Percentiles rank a stretch among this genome's conserved stretches.
phyloP scores from a whole-genome alignment of 2,113 vertebrate genomes.

The Erythrolamprus reginae region DNA sequence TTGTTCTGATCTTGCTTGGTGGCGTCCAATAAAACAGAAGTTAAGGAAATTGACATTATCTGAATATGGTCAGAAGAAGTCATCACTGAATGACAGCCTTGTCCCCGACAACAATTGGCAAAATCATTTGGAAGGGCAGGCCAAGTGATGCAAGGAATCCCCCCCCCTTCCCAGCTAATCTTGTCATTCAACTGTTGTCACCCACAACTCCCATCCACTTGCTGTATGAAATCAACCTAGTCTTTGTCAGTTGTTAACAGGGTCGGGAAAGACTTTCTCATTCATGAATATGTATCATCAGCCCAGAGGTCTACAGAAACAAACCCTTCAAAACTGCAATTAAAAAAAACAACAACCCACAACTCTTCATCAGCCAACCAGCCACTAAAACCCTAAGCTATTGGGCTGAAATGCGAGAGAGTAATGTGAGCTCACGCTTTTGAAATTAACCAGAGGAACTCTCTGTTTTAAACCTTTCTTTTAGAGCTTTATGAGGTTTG shows the following conservation, averaged over 20 bases:
- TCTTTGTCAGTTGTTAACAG: conserved; percentile 70
- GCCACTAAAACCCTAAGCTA: conserved; percentile 36
- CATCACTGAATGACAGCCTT: conserved; percentile 77
- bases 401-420: conserved; percentile 38
- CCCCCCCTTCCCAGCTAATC: conserved; percentile 58
- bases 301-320: conserved; percentile 53
- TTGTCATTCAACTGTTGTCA: conserved; percentile 60
- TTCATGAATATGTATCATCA: conserved; percentile 78
- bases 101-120: conserved; percentile 74
- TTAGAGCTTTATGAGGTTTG: conserved; percentile 38
- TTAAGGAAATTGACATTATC: conserved; percentile 81
- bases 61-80: conserved; percentile 75
- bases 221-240: conserved; percentile 71
- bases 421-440: conserved; percentile 44
- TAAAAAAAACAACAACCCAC: conserved; percentile 20
- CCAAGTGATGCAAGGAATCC: conserved; percentile 62
- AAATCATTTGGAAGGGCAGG: conserved; percentile 71
- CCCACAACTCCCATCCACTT: conserved; percentile 68
- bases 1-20: conserved; percentile 66
- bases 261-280: conserved; percentile 56
- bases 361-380: conserved; percentile 31
- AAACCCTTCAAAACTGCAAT: conserved; percentile 54
- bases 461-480: conserved; percentile 44
- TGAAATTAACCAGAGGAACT: conserved; percentile 33
- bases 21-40: conserved; percentile 77